Conservation (phyloP, 1,140 invertebrate genomes). For the Panulirus ornatus region DNA sequence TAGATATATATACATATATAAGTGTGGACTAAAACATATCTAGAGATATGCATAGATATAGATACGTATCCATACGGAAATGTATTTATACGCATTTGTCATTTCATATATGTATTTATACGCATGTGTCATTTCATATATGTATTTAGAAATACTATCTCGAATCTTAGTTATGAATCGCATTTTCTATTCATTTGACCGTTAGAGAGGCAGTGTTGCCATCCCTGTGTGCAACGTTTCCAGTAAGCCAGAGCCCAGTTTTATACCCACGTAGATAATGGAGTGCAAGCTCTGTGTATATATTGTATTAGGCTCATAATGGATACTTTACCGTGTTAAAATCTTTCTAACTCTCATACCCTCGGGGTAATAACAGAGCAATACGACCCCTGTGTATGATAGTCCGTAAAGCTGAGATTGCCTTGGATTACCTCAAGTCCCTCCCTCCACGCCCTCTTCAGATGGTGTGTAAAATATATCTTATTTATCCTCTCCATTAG, state of each 20-base stretch:
- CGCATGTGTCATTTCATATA: too few species aligned
- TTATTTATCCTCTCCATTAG: slow-evolving; percentile 30
- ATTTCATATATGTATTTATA: too few species aligned
- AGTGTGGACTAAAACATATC: too few species aligned
- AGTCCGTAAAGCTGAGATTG: not conserved
- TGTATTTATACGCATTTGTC: too few species aligned
- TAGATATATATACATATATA: too few species aligned
- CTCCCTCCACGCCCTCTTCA: not conserved
- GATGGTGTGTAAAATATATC: slow-evolving; percentile 30
- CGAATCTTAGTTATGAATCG: too few species aligned
- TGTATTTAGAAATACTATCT: too few species aligned
- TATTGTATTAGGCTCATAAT: slow-evolving; percentile 18
- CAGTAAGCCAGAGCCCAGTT: not conserved
- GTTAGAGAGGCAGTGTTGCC: too few species aligned
- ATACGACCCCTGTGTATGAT: not conserved
- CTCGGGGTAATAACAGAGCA: not conserved
- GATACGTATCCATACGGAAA: too few species aligned
- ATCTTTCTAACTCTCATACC: slow-evolving; percentile 16
- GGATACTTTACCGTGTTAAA: not conserved
- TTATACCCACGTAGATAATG: not conserved
- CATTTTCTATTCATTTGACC: too few species aligned
- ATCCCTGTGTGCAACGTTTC: slow-evolving; percentile 3
- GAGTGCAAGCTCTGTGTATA: slow-evolving; percentile 15
- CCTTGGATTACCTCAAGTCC: too few species aligned
- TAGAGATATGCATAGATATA: too few species aligned